A percentile compares a stretch with the other conserved stretches of the same genome.
Conservation (phyloP, 2,797 vertebrate species). For the Euthynnus affinis region DNA sequence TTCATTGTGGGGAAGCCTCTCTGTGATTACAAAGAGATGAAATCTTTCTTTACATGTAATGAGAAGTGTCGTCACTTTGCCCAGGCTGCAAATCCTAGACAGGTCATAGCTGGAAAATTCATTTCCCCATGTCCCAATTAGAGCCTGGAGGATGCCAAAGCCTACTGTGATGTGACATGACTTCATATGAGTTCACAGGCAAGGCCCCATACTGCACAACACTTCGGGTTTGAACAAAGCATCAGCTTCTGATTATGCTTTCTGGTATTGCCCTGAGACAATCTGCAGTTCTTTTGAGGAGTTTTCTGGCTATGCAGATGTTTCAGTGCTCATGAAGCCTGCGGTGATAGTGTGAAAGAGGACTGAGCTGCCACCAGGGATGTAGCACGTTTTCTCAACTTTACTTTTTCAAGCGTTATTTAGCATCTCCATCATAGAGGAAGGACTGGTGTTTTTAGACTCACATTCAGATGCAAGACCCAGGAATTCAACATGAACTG, state of each 20-base stretch:
- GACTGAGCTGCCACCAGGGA: constrained; percentile 61
- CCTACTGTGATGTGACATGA: constrained; percentile 78
- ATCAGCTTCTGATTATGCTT: constrained; percentile 66
- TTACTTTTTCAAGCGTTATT: constrained; percentile 47
- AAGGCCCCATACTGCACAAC: constrained; percentile 46
- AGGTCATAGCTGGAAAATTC: constrained; percentile 76
- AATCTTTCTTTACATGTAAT: constrained; percentile 73
- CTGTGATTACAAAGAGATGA: constrained; percentile 72
- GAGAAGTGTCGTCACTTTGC: constrained; percentile 73
- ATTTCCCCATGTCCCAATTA: constrained; percentile 81
- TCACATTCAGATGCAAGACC: constrained; percentile 16
- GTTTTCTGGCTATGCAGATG: constrained; percentile 78
- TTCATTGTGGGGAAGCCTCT: constrained; percentile 69
- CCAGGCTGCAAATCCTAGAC: constrained; percentile 67
- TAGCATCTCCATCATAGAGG: constrained; percentile 34
- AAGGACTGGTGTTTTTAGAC: constrained; percentile 21
- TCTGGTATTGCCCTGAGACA: constrained; percentile 71
- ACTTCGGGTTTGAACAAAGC: constrained; percentile 70
- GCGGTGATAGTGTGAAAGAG: constrained; percentile 55
- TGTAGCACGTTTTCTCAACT: constrained; percentile 46
- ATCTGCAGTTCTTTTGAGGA: constrained; percentile 64
- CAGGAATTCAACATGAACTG: constrained; percentile 10
- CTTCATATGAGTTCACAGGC: constrained; percentile 65
- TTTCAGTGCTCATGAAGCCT: constrained; percentile 59
- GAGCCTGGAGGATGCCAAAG: constrained; percentile 67